Conservation (phyloP, 2,888 invertebrate species). For the Lochmaea crataegi region DNA sequence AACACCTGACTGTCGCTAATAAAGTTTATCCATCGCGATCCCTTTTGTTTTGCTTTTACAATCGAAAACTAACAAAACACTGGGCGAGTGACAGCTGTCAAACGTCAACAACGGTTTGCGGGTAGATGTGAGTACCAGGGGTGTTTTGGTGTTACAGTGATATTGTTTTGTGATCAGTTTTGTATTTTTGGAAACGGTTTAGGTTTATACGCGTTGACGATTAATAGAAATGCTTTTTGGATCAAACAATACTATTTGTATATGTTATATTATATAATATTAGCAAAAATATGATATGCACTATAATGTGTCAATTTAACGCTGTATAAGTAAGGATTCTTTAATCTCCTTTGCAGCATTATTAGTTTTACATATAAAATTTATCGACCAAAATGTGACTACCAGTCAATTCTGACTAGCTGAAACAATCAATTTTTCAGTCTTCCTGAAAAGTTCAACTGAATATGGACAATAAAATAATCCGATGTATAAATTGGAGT, state of each 20-base stretch:
- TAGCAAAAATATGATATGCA: not conserved
- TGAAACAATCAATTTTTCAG: too few species aligned
- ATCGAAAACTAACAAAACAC: conserved; percentile 7
- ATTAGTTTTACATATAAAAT: not conserved
- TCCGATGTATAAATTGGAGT: too few species aligned
- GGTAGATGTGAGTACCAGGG: conserved; percentile 8
- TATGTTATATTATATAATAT: not conserved
- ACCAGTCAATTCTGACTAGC: too few species aligned
- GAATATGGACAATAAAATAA: too few species aligned
- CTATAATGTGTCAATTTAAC: not conserved
- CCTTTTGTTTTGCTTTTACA: conserved; percentile 32
- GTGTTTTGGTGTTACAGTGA: conserved; percentile 6
- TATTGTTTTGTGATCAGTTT: not conserved
- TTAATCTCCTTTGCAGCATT: not conserved
- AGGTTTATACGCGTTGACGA: not conserved
- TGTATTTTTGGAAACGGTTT: conserved; percentile 18
- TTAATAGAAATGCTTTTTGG: not conserved
- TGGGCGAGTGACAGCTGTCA: conserved; percentile 22
- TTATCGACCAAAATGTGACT: too few species aligned
- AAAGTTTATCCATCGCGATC: conserved; percentile 39
- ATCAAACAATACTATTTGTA: too few species aligned
- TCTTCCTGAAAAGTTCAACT: too few species aligned
- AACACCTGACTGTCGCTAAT: conserved; percentile 56
- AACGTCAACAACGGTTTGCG: conserved; percentile 22
- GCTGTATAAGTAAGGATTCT: not conserved